Evolutionary conservation across 2,888 invertebrate species (phyloP), one percentile per base, ranked within the genome.

Genomic region (Yponomeuta malinellus): DNA sequence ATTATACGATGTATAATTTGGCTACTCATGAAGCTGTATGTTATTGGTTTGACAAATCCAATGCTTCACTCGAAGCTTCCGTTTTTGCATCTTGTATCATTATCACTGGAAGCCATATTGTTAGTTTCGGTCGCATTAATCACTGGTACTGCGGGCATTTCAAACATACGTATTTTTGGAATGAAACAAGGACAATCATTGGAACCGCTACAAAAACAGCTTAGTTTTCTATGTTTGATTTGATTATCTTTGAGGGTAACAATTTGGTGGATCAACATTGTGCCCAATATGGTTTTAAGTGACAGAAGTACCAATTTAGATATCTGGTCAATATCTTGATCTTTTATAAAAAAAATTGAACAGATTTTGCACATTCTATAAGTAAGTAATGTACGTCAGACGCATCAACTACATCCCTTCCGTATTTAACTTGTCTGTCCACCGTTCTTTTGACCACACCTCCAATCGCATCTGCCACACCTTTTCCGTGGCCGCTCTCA

Each of bases 201-300:
- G 1, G 43, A 8, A 8, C 8, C 8, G 8, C 43, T 43, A 8
- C 43, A 43, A 8, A 43, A 43, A 8, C 43, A 8, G 5, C 37
- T 37, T 5, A 37, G 5, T 5, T 37, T 37, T 37, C 37, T 37
- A 5, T 37, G 5, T 37, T 37, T 2, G 5, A 37, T 37, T 37
- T 37, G 37, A 37, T 43, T 43, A 8, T 43, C 8, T 5, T 43
- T 5, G 8, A 43, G 43, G 6, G 43, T 43, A 43, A 73, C 72
- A 70, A 74, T 72, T 73, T 75, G 75, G 68, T 75, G 74, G 65
- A 74, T 71, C 72, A 73, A 72, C 71, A 74, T 71, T 37, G 74
- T 75, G 33, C 72, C 74, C 65, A 72, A 72, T 6, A 75, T 71
- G 48, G 73, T 59, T 29, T 31, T 71, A 37, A 74, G 71, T 69